Evolutionary conservation across 2,113 vertebrate genomes (phyloP).

Genomic region (Oryzias celebensis): DNA sequence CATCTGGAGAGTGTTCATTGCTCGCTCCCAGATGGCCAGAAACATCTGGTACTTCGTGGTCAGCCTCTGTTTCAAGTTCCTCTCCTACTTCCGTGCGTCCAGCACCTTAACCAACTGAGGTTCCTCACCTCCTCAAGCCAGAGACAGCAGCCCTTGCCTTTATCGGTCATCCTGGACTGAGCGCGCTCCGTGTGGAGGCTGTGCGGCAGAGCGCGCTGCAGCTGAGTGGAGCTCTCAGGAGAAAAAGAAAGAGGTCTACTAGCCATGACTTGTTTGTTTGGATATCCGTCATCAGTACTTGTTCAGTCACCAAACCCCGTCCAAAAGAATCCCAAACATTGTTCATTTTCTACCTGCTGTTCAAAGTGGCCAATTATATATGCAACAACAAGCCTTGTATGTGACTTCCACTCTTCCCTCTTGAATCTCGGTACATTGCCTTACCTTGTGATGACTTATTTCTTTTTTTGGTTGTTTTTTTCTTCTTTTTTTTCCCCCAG

Average conservation of each 20-base stretch:
- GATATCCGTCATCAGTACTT: constrained; percentile 33
- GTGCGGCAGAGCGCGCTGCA: constrained; percentile 16
- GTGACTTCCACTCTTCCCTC: constrained; percentile 36
- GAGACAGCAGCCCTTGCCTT: constrained; percentile 25
- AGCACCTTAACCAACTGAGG: constrained; percentile 86
- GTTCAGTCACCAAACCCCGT: constrained; percentile 30
- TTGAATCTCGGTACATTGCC: constrained; percentile 53
- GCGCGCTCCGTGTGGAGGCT: constrained; percentile 35
- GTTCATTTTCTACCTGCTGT: constrained; percentile 50
- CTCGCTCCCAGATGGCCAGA: constrained; percentile 91
- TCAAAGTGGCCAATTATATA: constrained; percentile 74
- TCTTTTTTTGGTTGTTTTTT: not conserved
- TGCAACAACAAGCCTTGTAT: constrained; percentile 68
- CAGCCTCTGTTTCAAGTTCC: constrained; percentile 94
- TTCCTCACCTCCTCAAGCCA: constrained; percentile 23
- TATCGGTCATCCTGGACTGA: constrained; percentile 19
- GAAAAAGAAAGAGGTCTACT: constrained; percentile 30
- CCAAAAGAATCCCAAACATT: constrained; percentile 25
- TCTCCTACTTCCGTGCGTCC: constrained; percentile 93
- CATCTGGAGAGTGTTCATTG: constrained; percentile 93
- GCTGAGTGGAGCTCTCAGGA: constrained; percentile 30
- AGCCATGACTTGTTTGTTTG: constrained; percentile 60
- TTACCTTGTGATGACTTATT: constrained; percentile 54
- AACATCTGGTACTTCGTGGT: constrained; percentile 98
- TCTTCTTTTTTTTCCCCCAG: constrained; percentile 16